Percentiles rank a stretch among this genome's conserved stretches.
These are phyloP conservation scores for Zophobas morio DNA, from an alignment of 1,140 invertebrate genomes.

Conservation along the genomic window DNA sequence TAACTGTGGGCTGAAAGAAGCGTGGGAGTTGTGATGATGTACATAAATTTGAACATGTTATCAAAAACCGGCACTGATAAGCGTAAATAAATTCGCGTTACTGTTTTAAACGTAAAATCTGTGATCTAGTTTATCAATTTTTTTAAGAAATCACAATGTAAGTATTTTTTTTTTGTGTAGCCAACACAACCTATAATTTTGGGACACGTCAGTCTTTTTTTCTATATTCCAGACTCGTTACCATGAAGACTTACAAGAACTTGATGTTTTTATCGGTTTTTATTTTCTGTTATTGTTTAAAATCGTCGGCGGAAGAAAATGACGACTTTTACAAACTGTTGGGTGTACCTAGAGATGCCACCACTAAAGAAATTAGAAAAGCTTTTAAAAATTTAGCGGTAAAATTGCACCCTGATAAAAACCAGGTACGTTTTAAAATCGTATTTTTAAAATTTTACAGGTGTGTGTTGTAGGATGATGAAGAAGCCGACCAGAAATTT, in stretches of 20 bases:
- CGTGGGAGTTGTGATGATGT: no score
- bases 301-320: conserved; percentile 27
- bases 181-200: background rate
- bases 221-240: background rate
- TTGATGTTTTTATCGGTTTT: background rate
- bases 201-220: background rate
- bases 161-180: background rate
- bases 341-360: conserved; percentile 79
- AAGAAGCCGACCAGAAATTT: conserved; percentile 82
- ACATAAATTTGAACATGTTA: no score
- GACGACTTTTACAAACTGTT: conserved; percentile 78
- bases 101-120: no score
- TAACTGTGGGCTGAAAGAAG: no score
- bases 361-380: conserved; percentile 82
- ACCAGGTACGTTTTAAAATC: conserved; percentile 71
- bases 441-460: conserved; percentile 51
- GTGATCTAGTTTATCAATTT: no score
- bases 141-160: background rate
- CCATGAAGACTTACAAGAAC: background rate
- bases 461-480: conserved; percentile 74
- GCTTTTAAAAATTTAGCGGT: conserved; percentile 88
- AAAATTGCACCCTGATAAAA: conserved; percentile 89
- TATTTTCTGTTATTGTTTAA: background rate
- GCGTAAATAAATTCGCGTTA: no score
- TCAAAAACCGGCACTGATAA: no score